These are phyloP conservation scores for Euzophera pinguis DNA, from an alignment of 2,888 invertebrate species.

Conservation along the genomic window DNA sequence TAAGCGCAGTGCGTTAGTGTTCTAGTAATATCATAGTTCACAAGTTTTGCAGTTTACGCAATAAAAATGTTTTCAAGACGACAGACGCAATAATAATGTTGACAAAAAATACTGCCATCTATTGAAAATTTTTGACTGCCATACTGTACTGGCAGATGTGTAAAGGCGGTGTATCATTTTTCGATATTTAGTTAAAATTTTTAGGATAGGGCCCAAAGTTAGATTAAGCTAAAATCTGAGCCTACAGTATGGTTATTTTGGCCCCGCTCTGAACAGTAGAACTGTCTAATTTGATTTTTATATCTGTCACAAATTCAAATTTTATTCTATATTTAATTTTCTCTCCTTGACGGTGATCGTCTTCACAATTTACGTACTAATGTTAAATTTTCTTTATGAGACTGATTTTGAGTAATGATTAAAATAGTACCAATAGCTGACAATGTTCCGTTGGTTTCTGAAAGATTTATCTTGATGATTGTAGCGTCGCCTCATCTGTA, in stretches of 20 bases:
- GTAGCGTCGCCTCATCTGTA: too few species aligned
- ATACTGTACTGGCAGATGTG: constrained; percentile 15
- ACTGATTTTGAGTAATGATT: constrained; percentile 75
- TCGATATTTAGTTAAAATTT: constrained; percentile 64
- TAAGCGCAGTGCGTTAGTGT: not conserved
- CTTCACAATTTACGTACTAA: constrained; percentile 7
- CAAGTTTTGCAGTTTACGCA: constrained; percentile 2
- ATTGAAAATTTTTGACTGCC: not conserved
- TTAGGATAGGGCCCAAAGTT: constrained; percentile 51
- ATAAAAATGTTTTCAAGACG: constrained; percentile 5
- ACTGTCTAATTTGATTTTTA: constrained; percentile 21
- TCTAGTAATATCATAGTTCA: constrained; percentile 10
- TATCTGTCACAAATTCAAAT: constrained; percentile 7
- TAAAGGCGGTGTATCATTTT: constrained; percentile 16
- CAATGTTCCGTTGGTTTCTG: constrained; percentile 35
- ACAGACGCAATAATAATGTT: not conserved
- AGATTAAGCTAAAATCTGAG: constrained; percentile 49
- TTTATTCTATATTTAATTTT: not conserved
- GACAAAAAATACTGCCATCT: constrained; percentile 9
- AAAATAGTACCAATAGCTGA: constrained; percentile 49
- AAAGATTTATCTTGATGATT: constrained; percentile 9
- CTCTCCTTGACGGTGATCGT: not conserved
- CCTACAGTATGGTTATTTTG: constrained; percentile 41
- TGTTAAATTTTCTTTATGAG: constrained; percentile 63
- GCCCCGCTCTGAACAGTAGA: constrained; percentile 41